Conservation (phyloP, 2,113 vertebrate species). For the Trogon surrucura region DNA sequence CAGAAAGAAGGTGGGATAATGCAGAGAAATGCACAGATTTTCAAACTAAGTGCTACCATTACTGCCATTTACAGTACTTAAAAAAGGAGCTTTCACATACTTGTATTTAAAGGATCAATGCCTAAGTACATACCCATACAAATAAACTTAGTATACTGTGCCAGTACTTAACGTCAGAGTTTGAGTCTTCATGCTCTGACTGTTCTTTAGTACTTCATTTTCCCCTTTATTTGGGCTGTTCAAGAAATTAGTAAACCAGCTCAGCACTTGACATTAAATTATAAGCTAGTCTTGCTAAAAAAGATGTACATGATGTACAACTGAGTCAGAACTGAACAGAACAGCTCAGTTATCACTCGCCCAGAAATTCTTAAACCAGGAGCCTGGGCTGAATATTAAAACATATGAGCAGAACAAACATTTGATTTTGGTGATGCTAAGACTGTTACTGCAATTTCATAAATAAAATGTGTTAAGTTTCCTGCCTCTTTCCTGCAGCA, state of each 20-base stretch:
- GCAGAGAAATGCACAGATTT: neutral
- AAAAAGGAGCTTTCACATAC: neutral
- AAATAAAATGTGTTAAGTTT: neutral
- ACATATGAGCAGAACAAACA: neutral
- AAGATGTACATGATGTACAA: fast-evolving
- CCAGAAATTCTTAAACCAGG: neutral
- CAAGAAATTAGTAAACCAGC: neutral
- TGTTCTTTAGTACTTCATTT: neutral
- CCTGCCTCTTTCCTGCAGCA: neutral
- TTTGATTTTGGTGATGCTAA: neutral
- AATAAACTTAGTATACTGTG: neutral
- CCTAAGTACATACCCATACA: neutral
- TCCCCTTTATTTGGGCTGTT: neutral
- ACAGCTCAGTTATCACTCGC: neutral
- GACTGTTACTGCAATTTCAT: neutral
- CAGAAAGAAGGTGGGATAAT: neutral
- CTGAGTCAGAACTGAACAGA: neutral
- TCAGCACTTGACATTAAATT: neutral
- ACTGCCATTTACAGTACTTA: neutral
- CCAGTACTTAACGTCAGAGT: neutral
- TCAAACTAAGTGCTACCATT: neutral
- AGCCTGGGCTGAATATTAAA: neutral
- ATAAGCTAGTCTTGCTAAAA: neutral
- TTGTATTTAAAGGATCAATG: neutral
- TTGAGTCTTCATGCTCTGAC: neutral